Percentiles rank a stretch among this genome's conserved stretches.
These are phyloP conservation scores for Passer domesticus DNA, from an alignment of 2,113 vertebrate species.

Conservation along the genomic window DNA sequence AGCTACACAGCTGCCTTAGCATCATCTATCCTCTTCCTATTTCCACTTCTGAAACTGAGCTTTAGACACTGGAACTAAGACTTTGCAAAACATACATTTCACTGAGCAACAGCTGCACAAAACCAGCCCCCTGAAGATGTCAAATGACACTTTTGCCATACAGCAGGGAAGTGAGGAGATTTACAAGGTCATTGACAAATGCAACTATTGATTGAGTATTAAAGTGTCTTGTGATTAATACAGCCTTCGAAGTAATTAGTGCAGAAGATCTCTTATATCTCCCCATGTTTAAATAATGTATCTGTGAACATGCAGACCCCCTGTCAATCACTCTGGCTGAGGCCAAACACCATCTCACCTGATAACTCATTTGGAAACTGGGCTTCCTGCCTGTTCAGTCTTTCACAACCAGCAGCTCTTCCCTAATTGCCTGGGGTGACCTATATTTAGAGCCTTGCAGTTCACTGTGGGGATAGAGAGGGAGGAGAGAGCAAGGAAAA, in stretches of 20 bases:
- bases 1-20: background rate
- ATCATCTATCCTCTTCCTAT: background rate
- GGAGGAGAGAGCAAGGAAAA: conserved; percentile 26
- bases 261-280: conserved; percentile 65
- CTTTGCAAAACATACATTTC: background rate
- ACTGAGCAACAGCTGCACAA: background rate
- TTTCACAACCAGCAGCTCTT: conserved; percentile 71
- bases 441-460: conserved; percentile 72
- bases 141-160: background rate
- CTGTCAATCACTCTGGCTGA: conserved; percentile 79
- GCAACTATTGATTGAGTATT: conserved; percentile 73
- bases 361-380: conserved; percentile 81
- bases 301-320: conserved; percentile 61
- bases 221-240: conserved; percentile 76
- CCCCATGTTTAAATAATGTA: conserved; percentile 75
- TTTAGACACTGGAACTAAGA: too few species aligned
- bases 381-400: conserved; percentile 74
- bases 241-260: conserved; percentile 73
- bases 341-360: conserved; percentile 75
- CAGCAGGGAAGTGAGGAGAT: conserved; percentile 57
- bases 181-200: conserved; percentile 72
- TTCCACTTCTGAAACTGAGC: background rate
- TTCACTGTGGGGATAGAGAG: background rate
- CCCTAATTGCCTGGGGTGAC: conserved; percentile 77
- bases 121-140: background rate